Base-by-base conservation (phyloP, 1,140 invertebrate genomes). In the Berghia stephanieae region DNA sequence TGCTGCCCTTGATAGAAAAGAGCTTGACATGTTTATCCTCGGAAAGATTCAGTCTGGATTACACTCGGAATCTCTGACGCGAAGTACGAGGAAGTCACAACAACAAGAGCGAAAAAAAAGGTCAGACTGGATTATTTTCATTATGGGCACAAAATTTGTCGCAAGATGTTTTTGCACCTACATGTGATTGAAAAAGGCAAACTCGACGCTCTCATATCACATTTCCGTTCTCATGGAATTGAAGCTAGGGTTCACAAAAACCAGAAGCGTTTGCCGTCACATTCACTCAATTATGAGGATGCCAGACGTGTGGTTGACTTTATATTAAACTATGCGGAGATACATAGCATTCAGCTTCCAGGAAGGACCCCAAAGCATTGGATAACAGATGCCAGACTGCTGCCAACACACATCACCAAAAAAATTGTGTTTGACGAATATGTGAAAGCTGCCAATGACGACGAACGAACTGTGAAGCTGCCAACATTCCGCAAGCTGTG, bases 261-360 rank as follows among this genome's bases (percentile, higher is more conserved):
- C 31, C 6, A 16, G 6, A 69, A 69, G 13, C 31, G 36, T 6
- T 38, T 42, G 24, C 67, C 38, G 6, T 40, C 24, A 5, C 13
- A 69, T 16, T 36, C 67, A 31, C 34, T 63, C 18, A 10, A 16
- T 63, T 63, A 24, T 31, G 31, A 31, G 13, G 44, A 44, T 5
- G 27, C 31, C 10, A 8, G 31, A 31, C 5, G 5, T 46, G 70
- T 72, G n/a, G 70, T 72, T 5, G 44, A 72, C 6, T 72, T 72
- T 31, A 72, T 72, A 24, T 21, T 49, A 13, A 72, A 72, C 31
- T 72, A 72, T 31, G 70, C 70, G 13, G 70, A 72, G 34, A 34
- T 16, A 8, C 40, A 72, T 34, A n/a, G 13, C n/a, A 72, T 72
- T 16, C n/a, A 46, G 5, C 44, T 72, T 40, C 70, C 70, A 8